Conservation (phyloP, 2,113 vertebrate species). For the Piaya cayana region DNA sequence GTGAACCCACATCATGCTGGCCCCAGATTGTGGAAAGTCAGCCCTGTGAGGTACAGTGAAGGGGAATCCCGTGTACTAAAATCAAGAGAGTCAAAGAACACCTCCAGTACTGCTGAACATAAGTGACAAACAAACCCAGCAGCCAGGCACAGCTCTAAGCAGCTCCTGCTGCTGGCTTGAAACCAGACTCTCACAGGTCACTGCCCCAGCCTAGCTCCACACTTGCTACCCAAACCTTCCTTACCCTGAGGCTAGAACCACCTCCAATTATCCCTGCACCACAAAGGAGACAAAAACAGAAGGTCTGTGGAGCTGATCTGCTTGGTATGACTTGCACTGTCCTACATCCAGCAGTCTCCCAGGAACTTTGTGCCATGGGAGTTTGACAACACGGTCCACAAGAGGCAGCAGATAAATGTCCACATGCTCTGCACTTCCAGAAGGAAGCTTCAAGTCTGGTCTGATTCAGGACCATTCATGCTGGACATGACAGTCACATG, state of each 20-base stretch:
- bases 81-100: background rate
- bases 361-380: background rate
- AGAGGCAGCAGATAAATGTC: background rate
- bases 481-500: background rate
- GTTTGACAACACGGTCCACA: background rate
- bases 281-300: background rate
- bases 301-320: background rate
- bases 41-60: background rate
- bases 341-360: background rate
- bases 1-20: rapidly evolving
- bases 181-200: background rate
- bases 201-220: background rate
- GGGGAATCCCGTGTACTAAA: rapidly evolving
- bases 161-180: background rate
- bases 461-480: background rate
- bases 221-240: background rate
- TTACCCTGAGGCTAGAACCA: background rate
- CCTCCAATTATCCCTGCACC: background rate
- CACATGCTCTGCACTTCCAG: background rate
- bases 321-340: background rate
- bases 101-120: background rate
- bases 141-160: background rate
- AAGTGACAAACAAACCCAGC: background rate
- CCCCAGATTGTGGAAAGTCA: background rate
- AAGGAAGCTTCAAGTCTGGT: background rate